Evolutionary conservation across 2,113 vertebrate genomes (phyloP), one percentile per base, ranked within the genome.

Genomic region (Willisornis vidua): DNA sequence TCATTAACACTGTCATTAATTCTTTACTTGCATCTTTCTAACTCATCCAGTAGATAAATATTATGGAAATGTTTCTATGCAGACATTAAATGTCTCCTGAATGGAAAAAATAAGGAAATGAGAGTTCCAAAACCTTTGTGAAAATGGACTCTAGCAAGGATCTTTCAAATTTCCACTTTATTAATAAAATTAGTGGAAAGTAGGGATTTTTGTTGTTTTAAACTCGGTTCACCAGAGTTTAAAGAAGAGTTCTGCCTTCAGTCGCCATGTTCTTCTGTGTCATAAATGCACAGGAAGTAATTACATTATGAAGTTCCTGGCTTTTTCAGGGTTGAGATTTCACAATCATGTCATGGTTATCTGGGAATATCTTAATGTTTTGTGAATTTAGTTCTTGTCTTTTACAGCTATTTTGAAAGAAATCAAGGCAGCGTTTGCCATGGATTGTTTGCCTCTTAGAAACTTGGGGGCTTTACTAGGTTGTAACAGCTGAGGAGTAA

Each of bases 1-100:
- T 88, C 41, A 45, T 94, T 96, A 91, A 48, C 15, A 33, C 33
- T 31, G 18, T 79, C 33, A 80, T 77, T 87, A 96, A 83, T 93
- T 87, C 54, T 73, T 89, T 66, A 43, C 35, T 87, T 79, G 10
- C 29, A 74, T 83, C 71, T 73, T 85, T 92, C 62, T 87, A 91
- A 73, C 22, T 76, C 37, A 31, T 76, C 45, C 57, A 31, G 14
- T 80, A 77, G 49, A 76, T 48, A 12, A 94, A 10, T 87, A 65
- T 88, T 87, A 71, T 37, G 55, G 71, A 77, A 91, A 76, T 26
- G 25, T 75, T 93, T 83, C 48, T 90, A 14, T 79, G 51, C 20
- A 83, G 75, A 55, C 14, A 59, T 59, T 76, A 26, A 23, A 87
- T 75, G 8, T 55, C 37, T 94, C 39, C 70, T 51, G 57, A 73